phyloP scores from a whole-genome alignment of 2,113 vertebrate species.

The Phalacrocorax carbo region DNA sequence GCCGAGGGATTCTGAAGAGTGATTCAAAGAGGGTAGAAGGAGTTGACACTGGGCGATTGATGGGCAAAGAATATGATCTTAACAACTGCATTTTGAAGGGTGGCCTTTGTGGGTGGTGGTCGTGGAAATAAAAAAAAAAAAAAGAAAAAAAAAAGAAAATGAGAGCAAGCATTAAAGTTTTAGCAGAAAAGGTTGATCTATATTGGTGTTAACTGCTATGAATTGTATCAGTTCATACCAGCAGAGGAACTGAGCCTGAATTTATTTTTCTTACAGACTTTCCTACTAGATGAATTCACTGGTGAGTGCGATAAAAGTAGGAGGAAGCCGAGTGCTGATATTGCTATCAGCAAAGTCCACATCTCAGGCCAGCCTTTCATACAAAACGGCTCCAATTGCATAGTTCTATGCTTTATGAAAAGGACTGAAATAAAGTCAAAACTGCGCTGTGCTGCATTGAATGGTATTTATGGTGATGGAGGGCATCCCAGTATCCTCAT shows the following conservation, averaged over 20 bases:
- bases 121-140: too few relatives aligned
- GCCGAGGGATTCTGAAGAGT: background rate
- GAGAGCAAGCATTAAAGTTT: background rate
- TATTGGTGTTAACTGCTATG: background rate
- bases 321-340: conserved; percentile 5
- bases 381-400: conserved; percentile 20
- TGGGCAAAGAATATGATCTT: conserved; percentile 10
- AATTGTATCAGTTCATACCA: conserved; percentile 22
- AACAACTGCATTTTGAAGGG: conserved; percentile 10
- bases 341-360: background rate
- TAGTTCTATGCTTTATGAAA: background rate
- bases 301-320: background rate
- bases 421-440: background rate
- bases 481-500: background rate
- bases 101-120: background rate
- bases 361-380: background rate
- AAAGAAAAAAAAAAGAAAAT: background rate
- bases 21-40: conserved; percentile 14
- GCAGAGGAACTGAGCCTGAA: background rate
- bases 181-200: background rate
- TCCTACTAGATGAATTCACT: background rate
- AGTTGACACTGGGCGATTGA: background rate
- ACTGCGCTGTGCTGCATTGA: background rate
- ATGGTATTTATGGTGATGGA: background rate
- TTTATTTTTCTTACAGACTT: conserved; percentile 45